These are phyloP conservation scores for Paramuricea clavata DNA, from an alignment of 92 coral and sea anemone genomes.

Conservation along the genomic window DNA sequence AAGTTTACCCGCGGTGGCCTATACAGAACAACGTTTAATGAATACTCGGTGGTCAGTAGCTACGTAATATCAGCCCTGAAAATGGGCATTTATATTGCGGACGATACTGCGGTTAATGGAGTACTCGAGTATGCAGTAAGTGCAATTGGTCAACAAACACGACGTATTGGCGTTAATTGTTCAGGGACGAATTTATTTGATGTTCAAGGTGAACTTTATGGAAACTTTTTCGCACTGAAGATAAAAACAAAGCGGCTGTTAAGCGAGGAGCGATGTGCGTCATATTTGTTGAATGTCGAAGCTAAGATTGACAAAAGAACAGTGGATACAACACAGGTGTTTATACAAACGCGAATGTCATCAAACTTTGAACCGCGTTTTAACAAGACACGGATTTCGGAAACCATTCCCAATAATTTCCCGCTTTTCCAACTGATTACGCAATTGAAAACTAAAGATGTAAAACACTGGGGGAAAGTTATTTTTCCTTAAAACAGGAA, in stretches of 20 bases:
- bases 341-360: constrained; percentile 77
- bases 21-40: constrained; percentile 81
- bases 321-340: constrained; percentile 81
- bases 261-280: constrained; percentile 76
- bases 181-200: constrained; percentile 50
- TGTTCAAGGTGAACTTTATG: constrained; percentile 72
- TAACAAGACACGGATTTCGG: constrained; percentile 54
- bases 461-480: constrained; percentile 85
- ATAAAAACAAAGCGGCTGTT: constrained; percentile 69
- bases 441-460: constrained; percentile 80
- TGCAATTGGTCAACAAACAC: constrained; percentile 27
- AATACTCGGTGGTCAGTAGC: constrained; percentile 74
- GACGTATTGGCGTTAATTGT: constrained; percentile 21
- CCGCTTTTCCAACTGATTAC: constrained; percentile 83
- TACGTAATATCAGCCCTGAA: constrained; percentile 84
- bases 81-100: constrained; percentile 89
- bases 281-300: constrained; percentile 73
- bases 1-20: constrained; percentile 94
- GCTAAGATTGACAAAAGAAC: constrained; percentile 76
- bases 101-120: constrained; percentile 21
- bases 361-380: constrained; percentile 86
- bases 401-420: constrained; percentile 77
- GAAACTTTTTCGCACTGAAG: constrained; percentile 86
- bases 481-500: constrained; percentile 77
- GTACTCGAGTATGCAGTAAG: constrained; percentile 69